Evolutionary conservation across 2,113 vertebrate genomes (phyloP).

Genomic region (Lagenorhynchus albirostris): DNA sequence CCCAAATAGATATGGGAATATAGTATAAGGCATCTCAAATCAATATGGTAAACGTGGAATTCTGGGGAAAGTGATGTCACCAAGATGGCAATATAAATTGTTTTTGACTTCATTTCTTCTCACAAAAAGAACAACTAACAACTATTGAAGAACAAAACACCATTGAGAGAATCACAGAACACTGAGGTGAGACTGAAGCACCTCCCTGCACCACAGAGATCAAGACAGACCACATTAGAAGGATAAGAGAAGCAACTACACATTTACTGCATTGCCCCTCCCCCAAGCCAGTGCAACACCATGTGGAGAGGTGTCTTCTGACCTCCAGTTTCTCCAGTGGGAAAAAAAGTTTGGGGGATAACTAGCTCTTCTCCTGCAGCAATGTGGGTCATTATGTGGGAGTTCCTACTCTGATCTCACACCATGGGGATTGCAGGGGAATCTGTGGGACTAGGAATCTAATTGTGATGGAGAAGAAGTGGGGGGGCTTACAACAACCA

Average conservation of each 20-base stretch:
- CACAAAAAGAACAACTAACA: background rate
- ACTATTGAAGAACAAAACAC: background rate
- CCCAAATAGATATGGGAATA: background rate
- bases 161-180: background rate
- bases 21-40: background rate
- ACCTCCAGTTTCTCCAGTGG: background rate
- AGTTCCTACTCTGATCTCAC: background rate
- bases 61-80: background rate
- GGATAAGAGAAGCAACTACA: background rate
- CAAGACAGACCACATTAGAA: background rate
- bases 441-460: background rate
- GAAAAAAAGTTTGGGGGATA: background rate
- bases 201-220: background rate
- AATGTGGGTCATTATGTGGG: background rate
- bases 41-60: background rate
- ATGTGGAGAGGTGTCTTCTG: background rate
- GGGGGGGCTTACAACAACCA: background rate
- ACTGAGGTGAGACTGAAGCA: background rate
- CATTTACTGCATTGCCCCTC: background rate
- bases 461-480: background rate
- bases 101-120: background rate
- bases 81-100: background rate
- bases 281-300: background rate
- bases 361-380: background rate
- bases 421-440: background rate